Base-by-base conservation (phyloP, 2,888 invertebrate species). In the Tetropium fuscum region DNA sequence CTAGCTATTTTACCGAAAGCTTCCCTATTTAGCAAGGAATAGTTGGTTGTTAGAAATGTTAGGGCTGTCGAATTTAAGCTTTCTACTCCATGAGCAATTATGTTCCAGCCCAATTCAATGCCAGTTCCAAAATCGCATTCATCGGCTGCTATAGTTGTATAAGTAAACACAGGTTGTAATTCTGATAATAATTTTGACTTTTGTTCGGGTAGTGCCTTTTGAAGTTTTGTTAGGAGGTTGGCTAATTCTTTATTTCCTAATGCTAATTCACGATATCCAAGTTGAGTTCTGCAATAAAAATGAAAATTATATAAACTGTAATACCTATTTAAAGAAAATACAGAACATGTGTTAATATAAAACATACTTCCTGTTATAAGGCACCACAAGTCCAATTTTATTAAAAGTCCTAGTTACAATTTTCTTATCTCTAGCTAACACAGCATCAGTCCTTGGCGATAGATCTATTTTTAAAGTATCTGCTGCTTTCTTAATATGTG, bases 101-200 rank as follows among this genome's bases (percentile, higher is more conserved):
- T 82, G 79, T 94, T 90, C 67, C 95, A 88, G 0, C 95, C 97
- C 27, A 94, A 83, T 80, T 98, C 97, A 1, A 98, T 80, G 0
- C 95, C 92, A 51, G 95, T 95, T 0, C 97, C 98, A 82, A 95
- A 97, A 80, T 98, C 97, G 76, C 93, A 92, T 80, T 98, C 98
- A 76, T 98, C 98, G 55, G 93, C 89, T 0, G 97, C 98, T 78
- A 95, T 94, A 78, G 89, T 92, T 3, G 94, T 90, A 54, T 89
- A 89, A 2, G 92, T 94, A 60, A 95, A 87, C 19, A 75, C 83
- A 55, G 94, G 92, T 72, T 95, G 93, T 2, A 97, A 78, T 19
- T 90, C 87, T 15, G 90, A 88, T 59, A 92, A 83, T 20, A 87
- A 81, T 44, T 83, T 84, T 59, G 85, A 83, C 70, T 87, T 88